A percentile compares a stretch with the other conserved stretches of the same genome.
Evolutionary conservation across 2,888 invertebrate genomes (phyloP).

Genomic region (Piscicola geometra): DNA sequence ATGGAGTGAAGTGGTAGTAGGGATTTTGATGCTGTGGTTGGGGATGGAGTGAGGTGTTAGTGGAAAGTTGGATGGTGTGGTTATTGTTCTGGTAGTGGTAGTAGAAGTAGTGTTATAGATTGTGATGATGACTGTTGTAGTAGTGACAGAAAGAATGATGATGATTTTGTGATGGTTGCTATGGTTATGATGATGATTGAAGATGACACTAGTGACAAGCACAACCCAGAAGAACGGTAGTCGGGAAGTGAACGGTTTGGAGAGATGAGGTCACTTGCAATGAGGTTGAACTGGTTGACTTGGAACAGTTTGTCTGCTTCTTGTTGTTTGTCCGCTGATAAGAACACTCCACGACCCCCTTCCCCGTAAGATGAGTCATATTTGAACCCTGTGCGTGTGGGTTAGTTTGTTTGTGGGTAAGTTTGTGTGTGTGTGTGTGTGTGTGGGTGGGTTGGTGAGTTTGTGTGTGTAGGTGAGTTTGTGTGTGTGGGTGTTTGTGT

Average conservation of each 20-base stretch:
- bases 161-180: too few relatives aligned
- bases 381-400: too few relatives aligned
- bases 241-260: constrained; percentile 89
- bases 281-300: constrained; percentile 94
- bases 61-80: not conserved
- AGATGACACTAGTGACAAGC: not conserved
- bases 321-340: constrained; percentile 78
- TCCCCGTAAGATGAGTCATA: constrained; percentile 79
- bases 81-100: not conserved
- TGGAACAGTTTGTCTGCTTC: constrained; percentile 91
- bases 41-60: not conserved
- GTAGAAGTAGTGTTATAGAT: not conserved
- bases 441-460: too few relatives aligned
- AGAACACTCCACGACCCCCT: constrained; percentile 81
- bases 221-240: constrained; percentile 78
- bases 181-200: too few relatives aligned
- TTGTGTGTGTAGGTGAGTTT: too few relatives aligned
- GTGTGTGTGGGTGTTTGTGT: too few relatives aligned
- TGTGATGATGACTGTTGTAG: not conserved
- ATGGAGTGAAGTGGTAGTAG: not conserved
- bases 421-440: too few relatives aligned
- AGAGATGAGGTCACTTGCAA: constrained; percentile 95
- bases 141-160: too few relatives aligned
- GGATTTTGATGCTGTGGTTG: not conserved
- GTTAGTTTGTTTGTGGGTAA: too few relatives aligned